Evolutionary conservation across 2,888 invertebrate species (phyloP).

Genomic region (Eilema griseolum): DNA sequence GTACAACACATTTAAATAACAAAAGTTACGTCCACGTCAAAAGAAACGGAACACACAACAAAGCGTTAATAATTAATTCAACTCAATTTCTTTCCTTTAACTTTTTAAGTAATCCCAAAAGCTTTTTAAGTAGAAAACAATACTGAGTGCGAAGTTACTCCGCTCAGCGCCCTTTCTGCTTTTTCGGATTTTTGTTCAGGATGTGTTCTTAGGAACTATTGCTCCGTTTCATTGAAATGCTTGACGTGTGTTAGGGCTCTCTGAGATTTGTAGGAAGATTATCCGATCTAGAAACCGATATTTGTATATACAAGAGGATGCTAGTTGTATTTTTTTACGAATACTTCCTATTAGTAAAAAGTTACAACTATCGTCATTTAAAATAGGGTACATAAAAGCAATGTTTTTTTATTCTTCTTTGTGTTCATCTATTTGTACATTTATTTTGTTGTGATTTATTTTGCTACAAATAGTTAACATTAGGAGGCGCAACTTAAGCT

Average conservation of each 20-base stretch:
- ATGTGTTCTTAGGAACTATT: conserved; percentile 37
- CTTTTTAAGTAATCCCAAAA: conserved; percentile 75
- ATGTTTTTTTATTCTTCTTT: too few relatives aligned
- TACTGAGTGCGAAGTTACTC: conserved; percentile 70
- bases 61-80: conserved; percentile 65
- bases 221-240: conserved; percentile 30
- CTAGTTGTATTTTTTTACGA: too few relatives aligned
- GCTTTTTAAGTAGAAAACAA: conserved; percentile 70
- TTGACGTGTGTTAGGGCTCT: conserved; percentile 2
- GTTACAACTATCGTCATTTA: too few relatives aligned
- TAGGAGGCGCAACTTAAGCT: too few relatives aligned
- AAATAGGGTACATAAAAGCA: too few relatives aligned
- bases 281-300: too few relatives aligned
- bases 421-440: too few relatives aligned
- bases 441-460: too few relatives aligned
- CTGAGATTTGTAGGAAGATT: background rate
- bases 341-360: too few relatives aligned
- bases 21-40: conserved; percentile 21
- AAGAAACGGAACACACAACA: conserved; percentile 44
- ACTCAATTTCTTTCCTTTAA: conserved; percentile 67
- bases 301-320: too few relatives aligned
- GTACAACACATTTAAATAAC: conserved; percentile 3
- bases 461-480: too few relatives aligned
- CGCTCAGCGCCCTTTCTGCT: conserved; percentile 40
- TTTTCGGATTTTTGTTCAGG: conserved; percentile 35